phyloP scores from a whole-genome alignment of 2,888 invertebrate species.

The Cabera pusaria region DNA sequence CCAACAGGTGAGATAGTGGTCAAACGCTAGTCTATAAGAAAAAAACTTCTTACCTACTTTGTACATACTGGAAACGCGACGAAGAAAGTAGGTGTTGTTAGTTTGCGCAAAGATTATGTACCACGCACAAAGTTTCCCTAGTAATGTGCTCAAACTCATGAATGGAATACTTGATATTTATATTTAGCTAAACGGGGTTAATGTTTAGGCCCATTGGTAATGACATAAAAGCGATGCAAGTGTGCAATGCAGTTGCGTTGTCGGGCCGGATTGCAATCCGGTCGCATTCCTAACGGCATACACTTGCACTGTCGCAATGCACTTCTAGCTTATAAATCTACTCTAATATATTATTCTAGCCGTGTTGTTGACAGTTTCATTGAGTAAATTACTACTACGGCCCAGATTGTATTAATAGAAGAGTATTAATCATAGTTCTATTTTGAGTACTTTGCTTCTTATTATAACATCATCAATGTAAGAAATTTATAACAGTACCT shows the following conservation, averaged over 20 bases:
- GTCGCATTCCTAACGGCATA: conserved; percentile 72
- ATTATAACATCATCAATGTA: too few species aligned
- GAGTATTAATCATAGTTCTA: not conserved
- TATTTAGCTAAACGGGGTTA: conserved; percentile 39
- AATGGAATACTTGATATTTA: conserved; percentile 12
- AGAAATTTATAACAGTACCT: too few species aligned
- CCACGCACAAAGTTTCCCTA: too few species aligned
- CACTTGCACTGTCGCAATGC: conserved; percentile 62
- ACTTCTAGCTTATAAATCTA: conserved; percentile 33
- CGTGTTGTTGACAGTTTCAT: conserved; percentile 12
- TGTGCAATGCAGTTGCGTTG: conserved; percentile 57
- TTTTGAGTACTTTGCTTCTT: too few species aligned
- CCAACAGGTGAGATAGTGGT: too few species aligned
- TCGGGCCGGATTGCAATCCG: conserved; percentile 62
- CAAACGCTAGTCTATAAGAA: too few species aligned
- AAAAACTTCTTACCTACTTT: too few species aligned
- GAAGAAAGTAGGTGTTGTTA: too few species aligned
- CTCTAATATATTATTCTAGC: conserved; percentile 17
- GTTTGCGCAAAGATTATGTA: too few species aligned
- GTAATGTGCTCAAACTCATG: conserved; percentile 1
- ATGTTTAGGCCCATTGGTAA: conserved; percentile 66
- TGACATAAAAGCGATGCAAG: conserved; percentile 69
- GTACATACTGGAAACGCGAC: too few species aligned
- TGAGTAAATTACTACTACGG: conserved; percentile 12
- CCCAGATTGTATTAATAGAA: conserved; percentile 20